Conservation (phyloP, 1,140 invertebrate species). For the Drosophila erecta region DNA sequence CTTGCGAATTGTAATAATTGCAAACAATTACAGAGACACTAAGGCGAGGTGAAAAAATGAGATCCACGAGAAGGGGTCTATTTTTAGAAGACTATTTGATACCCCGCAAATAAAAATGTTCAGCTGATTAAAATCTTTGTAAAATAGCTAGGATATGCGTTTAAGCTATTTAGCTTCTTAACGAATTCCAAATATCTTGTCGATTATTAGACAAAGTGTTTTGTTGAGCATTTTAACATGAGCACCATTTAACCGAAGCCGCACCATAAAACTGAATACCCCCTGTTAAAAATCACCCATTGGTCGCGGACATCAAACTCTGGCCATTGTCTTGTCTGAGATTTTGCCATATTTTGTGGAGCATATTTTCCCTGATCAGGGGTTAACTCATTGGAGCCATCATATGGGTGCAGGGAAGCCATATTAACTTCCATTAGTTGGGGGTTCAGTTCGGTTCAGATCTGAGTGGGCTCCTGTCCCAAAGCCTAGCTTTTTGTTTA, state of each 20-base stretch:
- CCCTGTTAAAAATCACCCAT: conserved; percentile 9
- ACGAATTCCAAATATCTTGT: no score
- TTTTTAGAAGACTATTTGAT: conserved; percentile 38
- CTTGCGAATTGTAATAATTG: conserved; percentile 74
- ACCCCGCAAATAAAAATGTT: not conserved
- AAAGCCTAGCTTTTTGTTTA: conserved; percentile 14
- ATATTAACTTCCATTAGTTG: conserved; percentile 39
- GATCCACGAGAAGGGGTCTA: conserved; percentile 1
- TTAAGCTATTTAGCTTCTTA: no score
- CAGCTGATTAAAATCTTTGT: no score
- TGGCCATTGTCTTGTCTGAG: conserved; percentile 43
- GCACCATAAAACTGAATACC: conserved; percentile 5
- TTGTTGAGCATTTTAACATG: not conserved
- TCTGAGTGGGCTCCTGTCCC: conserved; percentile 33
- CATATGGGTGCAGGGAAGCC: conserved; percentile 34
- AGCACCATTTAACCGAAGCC: not conserved
- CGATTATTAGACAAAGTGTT: no score
- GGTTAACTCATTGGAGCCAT: conserved; percentile 35
- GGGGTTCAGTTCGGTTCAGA: conserved; percentile 34
- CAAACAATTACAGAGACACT: conserved; percentile 72
- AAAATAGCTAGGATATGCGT: no score
- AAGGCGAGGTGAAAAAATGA: conserved; percentile 45
- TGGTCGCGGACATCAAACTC: conserved; percentile 26
- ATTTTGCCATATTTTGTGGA: conserved; percentile 22
- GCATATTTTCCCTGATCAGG: conserved; percentile 45